Evolutionary conservation across 1,140 invertebrate genomes (phyloP), one percentile per base, ranked within the genome.

Genomic region (Mizuhopecten yessoensis): DNA sequence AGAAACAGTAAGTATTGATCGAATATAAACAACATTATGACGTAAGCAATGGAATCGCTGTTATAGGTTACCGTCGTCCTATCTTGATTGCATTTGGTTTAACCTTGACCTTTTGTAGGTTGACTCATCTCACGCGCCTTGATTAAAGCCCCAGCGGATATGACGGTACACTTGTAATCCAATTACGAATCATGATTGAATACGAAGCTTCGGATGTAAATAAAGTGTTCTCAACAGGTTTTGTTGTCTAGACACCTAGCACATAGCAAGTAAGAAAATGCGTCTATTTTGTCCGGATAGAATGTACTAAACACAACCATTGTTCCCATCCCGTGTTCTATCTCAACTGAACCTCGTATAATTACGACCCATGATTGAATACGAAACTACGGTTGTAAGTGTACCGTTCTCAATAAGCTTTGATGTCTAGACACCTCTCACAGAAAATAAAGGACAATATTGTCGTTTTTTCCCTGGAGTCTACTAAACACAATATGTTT

Each of bases 81-180:
- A 7, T 75, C 57, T 29, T 75, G 57, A 75, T 75, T 75, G 23
- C 5, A 75, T 75, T 75, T 29, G n/a, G 23, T n/a, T 75, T 75
- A 75, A 75, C 57, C 57, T 75, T 75, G 57, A 75, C 57, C 57
- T 75, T 75, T 75, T 13, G n/a, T n/a, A 75, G 57, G 57, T 75
- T n/a, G n/a, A 75, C n/a, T 5, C 17, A 29, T 29, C 57, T 29
- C 57, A 75, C n/a, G 23, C 29, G 23, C 17, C 57, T 75, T 75
- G 57, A 75, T 75, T n/a, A 75, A 75, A 75, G 57, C 57, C 57
- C 57, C 57, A 75, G 29, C 57, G 57, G 57, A 75, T 75, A 75
- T 75, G 57, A 75, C 57, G 29, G 29, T 75, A 75, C 57, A 29
- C 57, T 75, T 29, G 57, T 75, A 75, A 75, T 75, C 57, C 57